These are phyloP conservation scores for Cryptotis parvus DNA, from an alignment of 2,113 vertebrate genomes.

Conservation along the genomic window DNA sequence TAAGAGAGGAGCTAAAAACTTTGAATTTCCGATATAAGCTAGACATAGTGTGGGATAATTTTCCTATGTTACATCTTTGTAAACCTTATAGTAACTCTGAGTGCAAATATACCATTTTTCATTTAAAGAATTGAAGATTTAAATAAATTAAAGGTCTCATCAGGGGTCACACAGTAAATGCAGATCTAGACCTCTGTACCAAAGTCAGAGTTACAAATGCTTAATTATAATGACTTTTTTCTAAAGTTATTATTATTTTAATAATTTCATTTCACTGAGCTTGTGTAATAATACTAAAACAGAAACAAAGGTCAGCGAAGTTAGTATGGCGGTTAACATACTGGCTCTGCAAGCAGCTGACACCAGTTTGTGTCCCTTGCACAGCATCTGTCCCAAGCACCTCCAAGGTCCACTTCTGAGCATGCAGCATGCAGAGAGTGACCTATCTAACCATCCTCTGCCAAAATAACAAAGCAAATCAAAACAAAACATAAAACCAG, in stretches of 20 bases:
- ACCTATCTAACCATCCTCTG: too few species aligned
- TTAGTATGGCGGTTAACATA: too few species aligned
- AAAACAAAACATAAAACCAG: too few species aligned
- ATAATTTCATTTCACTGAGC: background rate
- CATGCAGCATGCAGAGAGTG: too few species aligned
- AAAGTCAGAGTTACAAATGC: background rate
- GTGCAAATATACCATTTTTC: background rate
- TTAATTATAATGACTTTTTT: background rate
- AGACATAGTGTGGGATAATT: background rate
- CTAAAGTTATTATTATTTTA: constrained; percentile 9
- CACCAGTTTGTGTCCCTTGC: too few species aligned
- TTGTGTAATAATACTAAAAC: constrained; percentile 7
- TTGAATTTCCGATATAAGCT: background rate
- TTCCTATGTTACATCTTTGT: constrained; percentile 10
- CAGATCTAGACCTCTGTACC: background rate
- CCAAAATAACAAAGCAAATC: too few species aligned
- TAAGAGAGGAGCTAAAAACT: background rate
- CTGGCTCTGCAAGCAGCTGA: too few species aligned
- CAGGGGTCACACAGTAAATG: background rate
- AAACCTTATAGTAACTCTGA: constrained; percentile 12
- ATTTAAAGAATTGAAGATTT: constrained; percentile 17
- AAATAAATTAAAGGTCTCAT: background rate
- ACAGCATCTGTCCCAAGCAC: too few species aligned
- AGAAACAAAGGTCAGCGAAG: background rate
- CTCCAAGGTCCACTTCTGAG: too few species aligned